Evolutionary conservation across 2,797 vertebrate species (phyloP), one percentile per base, ranked within the genome.

Genomic region (Falco berigora): DNA sequence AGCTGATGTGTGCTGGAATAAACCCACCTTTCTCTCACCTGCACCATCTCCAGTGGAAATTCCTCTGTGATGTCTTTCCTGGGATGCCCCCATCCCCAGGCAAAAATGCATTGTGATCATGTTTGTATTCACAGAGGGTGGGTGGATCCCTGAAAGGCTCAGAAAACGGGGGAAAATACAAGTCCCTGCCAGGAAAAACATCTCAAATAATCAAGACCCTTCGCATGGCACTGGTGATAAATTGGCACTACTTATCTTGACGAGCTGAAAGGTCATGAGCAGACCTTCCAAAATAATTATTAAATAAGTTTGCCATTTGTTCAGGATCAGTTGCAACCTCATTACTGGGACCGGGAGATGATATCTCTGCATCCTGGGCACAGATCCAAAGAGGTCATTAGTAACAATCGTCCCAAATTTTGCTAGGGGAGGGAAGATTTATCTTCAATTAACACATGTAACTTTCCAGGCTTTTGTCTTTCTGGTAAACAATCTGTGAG

Each of bases 261-360:
- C 59, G 80, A 97, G 97, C 91, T 79, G 96, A 97, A 97, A 98
- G 97, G 98, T 98, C 97, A 97, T 24, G 59, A 88, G 86, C 77
- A 97, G 94, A 97, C 97, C 94, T 97, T 90, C 94, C 52, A 12
- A 97, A 97, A 97, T 96, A 97, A 97, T 97, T 97, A 98, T 97
- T 98, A 97, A 97, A 96, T 97, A 97, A 97, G 96, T 97, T 96
- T 88, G 76, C 97, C 97, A 97, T 98, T 98, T 98, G 98, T 97
- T 98, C 97, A 96, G 98, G 97, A 97, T 98, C 98, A 98, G 96
- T 96, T 97, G 97, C 89, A 59, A 83, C 96, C 97, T 98, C 96
- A 96, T 97, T 98, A 97, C 92, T 76, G 96, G 95, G 94, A 96
- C 94, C 25, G 34, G 72, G 96, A 97, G 97, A 97, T 95, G 97